phyloP scores from a whole-genome alignment of 30 jellyfish, hydroid and myxozoan species.

The Aurelia aurita region DNA sequence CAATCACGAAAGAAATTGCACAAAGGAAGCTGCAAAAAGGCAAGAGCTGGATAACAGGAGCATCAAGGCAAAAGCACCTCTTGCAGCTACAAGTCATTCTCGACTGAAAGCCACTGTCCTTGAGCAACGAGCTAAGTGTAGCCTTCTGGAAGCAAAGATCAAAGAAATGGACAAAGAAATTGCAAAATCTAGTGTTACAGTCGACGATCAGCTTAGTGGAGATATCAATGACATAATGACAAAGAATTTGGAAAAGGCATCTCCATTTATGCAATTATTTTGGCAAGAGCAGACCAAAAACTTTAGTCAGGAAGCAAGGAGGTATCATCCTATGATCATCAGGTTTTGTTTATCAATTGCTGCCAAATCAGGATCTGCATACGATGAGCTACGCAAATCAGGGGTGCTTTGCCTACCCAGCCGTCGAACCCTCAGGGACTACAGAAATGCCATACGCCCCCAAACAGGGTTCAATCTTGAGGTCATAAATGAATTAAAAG shows the following conservation, averaged over 20 bases:
- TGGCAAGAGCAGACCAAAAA: conserved; percentile 42
- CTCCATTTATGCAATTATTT: conserved; percentile 61
- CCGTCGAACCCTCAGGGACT: conserved; percentile 57
- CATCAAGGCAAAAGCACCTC: background rate
- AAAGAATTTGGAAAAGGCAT: background rate
- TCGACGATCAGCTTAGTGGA: conserved; percentile 12
- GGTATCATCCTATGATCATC: conserved; percentile 69
- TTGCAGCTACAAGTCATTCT: background rate
- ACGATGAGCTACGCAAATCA: conserved; percentile 58
- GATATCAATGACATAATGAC: conserved; percentile 18
- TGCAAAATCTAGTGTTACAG: conserved; percentile 4
- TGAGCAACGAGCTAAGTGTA: background rate
- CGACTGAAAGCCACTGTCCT: conserved; percentile 1
- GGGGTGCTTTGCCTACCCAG: conserved; percentile 67
- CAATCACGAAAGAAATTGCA: too few species aligned
- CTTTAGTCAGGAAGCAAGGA: background rate
- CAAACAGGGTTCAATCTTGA: background rate
- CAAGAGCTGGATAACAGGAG: background rate
- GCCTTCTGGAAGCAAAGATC: background rate
- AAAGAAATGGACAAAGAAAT: conserved; percentile 16
- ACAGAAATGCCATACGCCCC: conserved; percentile 26
- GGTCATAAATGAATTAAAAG: conserved; percentile 5
- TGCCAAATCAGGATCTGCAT: conserved; percentile 61
- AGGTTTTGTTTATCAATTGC: conserved; percentile 58
- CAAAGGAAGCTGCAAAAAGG: too few species aligned